Evolutionary conservation across 1,140 invertebrate species (phyloP).

Genomic region (Drosophila ogumai): DNA sequence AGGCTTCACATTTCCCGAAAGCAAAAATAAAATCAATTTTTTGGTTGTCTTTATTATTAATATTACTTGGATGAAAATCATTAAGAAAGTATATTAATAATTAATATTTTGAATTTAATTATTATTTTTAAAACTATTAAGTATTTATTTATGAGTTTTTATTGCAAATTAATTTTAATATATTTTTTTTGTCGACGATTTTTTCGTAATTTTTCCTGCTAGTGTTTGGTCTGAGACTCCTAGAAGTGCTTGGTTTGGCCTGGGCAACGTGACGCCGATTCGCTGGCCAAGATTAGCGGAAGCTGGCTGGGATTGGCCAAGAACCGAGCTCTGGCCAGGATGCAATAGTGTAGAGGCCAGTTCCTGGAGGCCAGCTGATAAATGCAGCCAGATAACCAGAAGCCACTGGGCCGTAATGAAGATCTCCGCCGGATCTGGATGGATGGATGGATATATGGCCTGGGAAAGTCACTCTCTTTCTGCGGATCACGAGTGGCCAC

Average conservation of each 20-base stretch:
- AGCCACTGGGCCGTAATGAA: conserved; percentile 48
- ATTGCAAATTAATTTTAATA: no score
- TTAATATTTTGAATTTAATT: no score
- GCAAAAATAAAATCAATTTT: background rate
- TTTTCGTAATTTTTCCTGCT: conserved; percentile 40
- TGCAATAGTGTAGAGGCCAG: background rate
- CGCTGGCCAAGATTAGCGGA: conserved; percentile 61
- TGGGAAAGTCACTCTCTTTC: conserved; percentile 59
- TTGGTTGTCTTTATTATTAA: background rate
- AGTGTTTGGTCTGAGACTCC: conserved; percentile 40
- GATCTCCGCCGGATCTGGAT: conserved; percentile 45
- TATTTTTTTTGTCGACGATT: background rate
- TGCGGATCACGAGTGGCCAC: conserved; percentile 65
- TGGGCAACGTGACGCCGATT: conserved; percentile 72
- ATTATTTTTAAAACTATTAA: no score
- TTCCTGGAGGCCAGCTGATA: conserved; percentile 41
- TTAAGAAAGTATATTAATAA: background rate
- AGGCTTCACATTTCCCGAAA: background rate
- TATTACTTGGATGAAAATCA: background rate
- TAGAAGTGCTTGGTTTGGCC: conserved; percentile 43
- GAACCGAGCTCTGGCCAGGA: conserved; percentile 1
- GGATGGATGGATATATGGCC: conserved; percentile 20
- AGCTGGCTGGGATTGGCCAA: conserved; percentile 33
- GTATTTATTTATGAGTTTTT: no score
- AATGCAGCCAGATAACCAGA: conserved; percentile 26